These are phyloP conservation scores for Fragum sueziense DNA, from an alignment of 2,888 invertebrate genomes.

Conservation along the genomic window DNA sequence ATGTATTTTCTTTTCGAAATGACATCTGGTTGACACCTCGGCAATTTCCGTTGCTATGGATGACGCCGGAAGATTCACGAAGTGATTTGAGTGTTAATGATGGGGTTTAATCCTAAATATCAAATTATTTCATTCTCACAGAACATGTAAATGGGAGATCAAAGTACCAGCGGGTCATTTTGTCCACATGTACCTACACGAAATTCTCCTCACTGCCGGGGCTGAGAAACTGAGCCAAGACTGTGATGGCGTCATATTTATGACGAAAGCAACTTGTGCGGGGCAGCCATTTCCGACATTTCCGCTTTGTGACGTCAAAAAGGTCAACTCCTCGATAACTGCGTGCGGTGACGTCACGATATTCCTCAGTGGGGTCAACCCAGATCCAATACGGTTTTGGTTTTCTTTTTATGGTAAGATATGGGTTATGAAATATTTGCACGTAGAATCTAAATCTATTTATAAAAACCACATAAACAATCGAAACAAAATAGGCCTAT, in stretches of 20 bases:
- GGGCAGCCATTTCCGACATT: constrained; percentile 48
- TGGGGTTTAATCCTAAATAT: no score
- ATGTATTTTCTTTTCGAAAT: no score
- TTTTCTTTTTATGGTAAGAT: constrained; percentile 58
- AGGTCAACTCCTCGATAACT: constrained; percentile 29
- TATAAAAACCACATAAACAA: no score
- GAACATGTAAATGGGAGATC: constrained; percentile 54
- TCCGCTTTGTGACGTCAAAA: constrained; percentile 44
- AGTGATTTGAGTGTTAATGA: no score
- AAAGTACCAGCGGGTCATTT: constrained; percentile 42
- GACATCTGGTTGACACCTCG: no score
- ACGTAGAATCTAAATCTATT: no score
- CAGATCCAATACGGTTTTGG: constrained; percentile 48
- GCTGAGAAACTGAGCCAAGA: neutral
- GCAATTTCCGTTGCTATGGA: no score
- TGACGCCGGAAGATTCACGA: no score
- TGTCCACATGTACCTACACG: constrained; percentile 55
- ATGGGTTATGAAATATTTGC: no score
- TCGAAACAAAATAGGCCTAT: no score
- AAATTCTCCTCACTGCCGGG: constrained; percentile 32
- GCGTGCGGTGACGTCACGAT: constrained; percentile 48
- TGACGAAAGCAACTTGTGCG: constrained; percentile 31
- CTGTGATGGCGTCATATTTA: constrained; percentile 49
- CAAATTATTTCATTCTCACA: neutral
- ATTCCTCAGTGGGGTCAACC: constrained; percentile 21